Evolutionary conservation across 2,888 invertebrate species (phyloP).

Genomic region (Papilio gigon): DNA sequence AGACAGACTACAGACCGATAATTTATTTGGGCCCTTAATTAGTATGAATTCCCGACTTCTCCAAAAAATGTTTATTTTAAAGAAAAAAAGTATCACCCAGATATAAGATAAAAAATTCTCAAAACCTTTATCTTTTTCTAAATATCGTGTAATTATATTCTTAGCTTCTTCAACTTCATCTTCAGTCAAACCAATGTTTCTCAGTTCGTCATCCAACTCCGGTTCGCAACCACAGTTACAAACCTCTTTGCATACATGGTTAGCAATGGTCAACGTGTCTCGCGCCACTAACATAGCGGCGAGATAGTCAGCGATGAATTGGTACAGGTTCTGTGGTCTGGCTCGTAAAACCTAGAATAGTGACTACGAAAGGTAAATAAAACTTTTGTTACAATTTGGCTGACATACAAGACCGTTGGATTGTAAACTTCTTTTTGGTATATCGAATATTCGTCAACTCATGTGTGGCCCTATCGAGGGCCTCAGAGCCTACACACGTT

Average conservation of each 20-base stretch:
- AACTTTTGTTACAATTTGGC: background rate
- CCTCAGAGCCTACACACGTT: too few species aligned
- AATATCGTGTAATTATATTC: constrained; percentile 54
- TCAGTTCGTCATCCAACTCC: constrained; percentile 58
- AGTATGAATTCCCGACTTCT: too few species aligned
- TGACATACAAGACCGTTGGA: too few species aligned
- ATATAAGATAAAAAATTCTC: constrained; percentile 2
- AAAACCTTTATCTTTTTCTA: constrained; percentile 55
- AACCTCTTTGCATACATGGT: constrained; percentile 54
- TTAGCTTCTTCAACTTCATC: constrained; percentile 51
- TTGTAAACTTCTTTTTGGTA: too few species aligned
- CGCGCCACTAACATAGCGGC: constrained; percentile 85
- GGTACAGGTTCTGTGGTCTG: constrained; percentile 84
- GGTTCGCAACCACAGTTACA: constrained; percentile 53
- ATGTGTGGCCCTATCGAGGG: too few species aligned
- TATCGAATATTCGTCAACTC: too few species aligned
- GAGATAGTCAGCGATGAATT: constrained; percentile 87
- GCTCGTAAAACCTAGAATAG: constrained; percentile 83
- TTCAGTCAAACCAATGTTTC: constrained; percentile 54
- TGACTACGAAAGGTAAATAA: background rate
- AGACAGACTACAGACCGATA: too few species aligned
- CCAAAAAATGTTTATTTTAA: background rate
- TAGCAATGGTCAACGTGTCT: constrained; percentile 76
- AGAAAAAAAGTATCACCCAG: background rate
- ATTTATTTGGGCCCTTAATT: too few species aligned